Evolutionary conservation across 2,888 invertebrate species (phyloP).

Genomic region (Drosophila tripunctata): DNA sequence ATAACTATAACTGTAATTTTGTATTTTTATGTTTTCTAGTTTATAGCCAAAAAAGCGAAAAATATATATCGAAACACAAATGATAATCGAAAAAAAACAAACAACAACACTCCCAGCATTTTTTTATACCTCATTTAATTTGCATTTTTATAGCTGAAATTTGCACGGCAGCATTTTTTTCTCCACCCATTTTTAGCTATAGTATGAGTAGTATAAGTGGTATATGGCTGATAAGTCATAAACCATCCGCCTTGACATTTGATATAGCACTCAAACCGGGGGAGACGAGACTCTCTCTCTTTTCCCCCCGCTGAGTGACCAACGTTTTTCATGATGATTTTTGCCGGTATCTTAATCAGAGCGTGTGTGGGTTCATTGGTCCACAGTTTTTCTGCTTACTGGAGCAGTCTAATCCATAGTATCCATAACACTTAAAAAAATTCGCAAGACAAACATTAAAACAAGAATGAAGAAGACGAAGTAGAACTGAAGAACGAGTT

Average conservation of each 20-base stretch:
- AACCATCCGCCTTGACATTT: slow-evolving; percentile 61
- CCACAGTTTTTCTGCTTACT: slow-evolving; percentile 42
- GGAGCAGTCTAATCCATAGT: slow-evolving; percentile 23
- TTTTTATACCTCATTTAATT: slow-evolving; percentile 49
- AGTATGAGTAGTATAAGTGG: slow-evolving; percentile 7
- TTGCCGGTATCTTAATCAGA: slow-evolving; percentile 39
- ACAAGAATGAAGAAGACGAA: neutral
- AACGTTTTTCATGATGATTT: slow-evolving; percentile 16
- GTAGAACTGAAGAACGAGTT: no score
- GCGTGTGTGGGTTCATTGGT: slow-evolving; percentile 32
- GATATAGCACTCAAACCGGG: slow-evolving; percentile 50
- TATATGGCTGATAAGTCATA: slow-evolving; percentile 61
- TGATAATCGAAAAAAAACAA: slow-evolving; percentile 52
- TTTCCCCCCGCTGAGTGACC: slow-evolving; percentile 7
- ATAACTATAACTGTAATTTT: slow-evolving; percentile 6
- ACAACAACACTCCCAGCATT: slow-evolving; percentile 25
- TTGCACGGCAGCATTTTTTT: slow-evolving; percentile 56
- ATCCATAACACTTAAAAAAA: slow-evolving; percentile 41
- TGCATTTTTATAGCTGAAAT: slow-evolving; percentile 55
- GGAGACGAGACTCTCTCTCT: neutral
- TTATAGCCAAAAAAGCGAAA: slow-evolving; percentile 63
- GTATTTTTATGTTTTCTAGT: slow-evolving; percentile 75
- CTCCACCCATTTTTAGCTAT: neutral
- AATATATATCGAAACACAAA: slow-evolving; percentile 47
- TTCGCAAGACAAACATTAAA: slow-evolving; percentile 59